Conservation (phyloP, 2,113 vertebrate species). For the Chamaetylas fuelleborni region DNA sequence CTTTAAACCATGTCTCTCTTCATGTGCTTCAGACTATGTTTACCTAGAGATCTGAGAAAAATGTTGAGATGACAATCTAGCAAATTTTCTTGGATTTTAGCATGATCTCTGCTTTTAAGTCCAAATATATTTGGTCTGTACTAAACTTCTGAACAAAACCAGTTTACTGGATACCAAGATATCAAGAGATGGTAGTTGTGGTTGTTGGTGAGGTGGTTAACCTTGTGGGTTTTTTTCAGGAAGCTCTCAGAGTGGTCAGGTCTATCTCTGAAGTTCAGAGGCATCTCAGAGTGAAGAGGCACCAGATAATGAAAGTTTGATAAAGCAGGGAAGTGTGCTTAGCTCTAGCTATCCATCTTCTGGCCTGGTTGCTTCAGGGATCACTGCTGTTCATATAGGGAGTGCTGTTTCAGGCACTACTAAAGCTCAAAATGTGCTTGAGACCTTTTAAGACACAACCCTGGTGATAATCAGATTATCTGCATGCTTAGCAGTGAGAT, state of each 20-base stretch:
- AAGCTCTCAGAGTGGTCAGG: neutral
- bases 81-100: neutral
- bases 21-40: neutral
- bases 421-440: fast-evolving
- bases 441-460: neutral
- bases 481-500: neutral
- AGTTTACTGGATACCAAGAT: neutral
- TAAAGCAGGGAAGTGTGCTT: neutral
- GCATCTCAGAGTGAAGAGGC: neutral
- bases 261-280: neutral
- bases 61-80: neutral
- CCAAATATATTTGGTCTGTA: neutral
- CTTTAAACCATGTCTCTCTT: neutral
- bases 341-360: neutral
- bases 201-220: neutral
- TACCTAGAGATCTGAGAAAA: neutral
- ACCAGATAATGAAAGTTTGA: neutral
- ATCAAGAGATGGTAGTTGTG: neutral
- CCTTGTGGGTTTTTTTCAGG: neutral
- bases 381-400: neutral
- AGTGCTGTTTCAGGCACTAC: neutral
- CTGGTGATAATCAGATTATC: neutral
- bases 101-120: neutral
- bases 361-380: neutral
- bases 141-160: neutral